Evolutionary conservation across 2,797 vertebrate genomes (phyloP), one percentile per base, ranked within the genome.

Genomic region (Cyclura pinguis): DNA sequence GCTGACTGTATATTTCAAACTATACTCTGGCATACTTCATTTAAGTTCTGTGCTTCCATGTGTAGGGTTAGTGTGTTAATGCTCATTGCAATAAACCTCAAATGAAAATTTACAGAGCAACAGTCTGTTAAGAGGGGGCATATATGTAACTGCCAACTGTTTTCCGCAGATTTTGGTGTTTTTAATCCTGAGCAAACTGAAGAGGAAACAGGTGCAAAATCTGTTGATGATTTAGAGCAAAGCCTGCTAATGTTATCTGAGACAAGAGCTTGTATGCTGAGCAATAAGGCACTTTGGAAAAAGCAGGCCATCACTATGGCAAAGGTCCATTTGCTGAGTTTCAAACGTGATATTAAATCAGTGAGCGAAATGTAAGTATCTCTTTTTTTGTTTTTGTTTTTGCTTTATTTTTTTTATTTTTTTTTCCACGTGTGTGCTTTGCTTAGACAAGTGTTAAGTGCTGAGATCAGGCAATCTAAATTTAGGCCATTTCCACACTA

Each of bases 291-390:
- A n/a, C 98, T 99, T 84, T 99, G 99, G 99, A 97, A 97, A 91
- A 98, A 99, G 97, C 99, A 99, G 97, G 97, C 98, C 95, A 97
- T 96, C 93, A 96, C 98, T 6, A 93, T 99, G 88, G 98, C 98
- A 10, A 98, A 97, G 96, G 97, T 99, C 90, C 99, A 99, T 93
- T 97, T 98, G 94, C 98, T 98, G 42, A 98, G 97, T 89, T 97
- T 99, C 96, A 97, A 96, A 88, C 82, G 98, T 32, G 98, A 99
- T 94, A 98, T 97, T 80, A 99, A 99, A 93, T 98, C 98, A 1
- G 95, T 98, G 73, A 93, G 98, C 93, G 98, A 98, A 84, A 98
- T 98, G 98, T 99, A 95, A 98, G 98, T 96, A n/a, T 14, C 1
- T 6, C 16, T 74, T n/a, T 4, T 0, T 0, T 14, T 0, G 42